Percentiles rank a stretch among this genome's conserved stretches.
Conservation (phyloP, 2,113 vertebrate species). For the Galemys pyrenaicus region DNA sequence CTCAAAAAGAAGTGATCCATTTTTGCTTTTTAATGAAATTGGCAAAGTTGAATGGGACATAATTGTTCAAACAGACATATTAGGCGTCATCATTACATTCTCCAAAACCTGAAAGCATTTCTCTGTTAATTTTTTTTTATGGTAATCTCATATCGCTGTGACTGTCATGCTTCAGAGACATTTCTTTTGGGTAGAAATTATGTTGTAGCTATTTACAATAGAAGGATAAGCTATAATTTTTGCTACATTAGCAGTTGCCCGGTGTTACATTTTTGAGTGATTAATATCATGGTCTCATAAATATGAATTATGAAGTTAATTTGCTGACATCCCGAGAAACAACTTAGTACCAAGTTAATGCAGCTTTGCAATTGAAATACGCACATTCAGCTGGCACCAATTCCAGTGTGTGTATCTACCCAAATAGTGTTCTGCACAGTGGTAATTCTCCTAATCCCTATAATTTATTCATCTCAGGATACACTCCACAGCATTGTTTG, state of each 20-base stretch:
- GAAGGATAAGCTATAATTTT: neutral
- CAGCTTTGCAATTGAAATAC: constrained; percentile 58
- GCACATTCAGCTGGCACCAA: neutral
- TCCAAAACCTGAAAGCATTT: neutral
- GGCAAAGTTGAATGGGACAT: neutral
- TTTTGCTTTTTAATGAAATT: neutral
- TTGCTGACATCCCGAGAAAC: constrained; percentile 20
- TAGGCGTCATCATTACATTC: neutral
- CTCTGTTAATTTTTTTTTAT: neutral
- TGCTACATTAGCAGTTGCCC: neutral
- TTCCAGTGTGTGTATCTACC: constrained; percentile 38
- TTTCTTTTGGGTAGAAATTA: neutral
- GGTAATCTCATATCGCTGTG: neutral
- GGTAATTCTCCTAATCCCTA: constrained; percentile 63
- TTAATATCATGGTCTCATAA: constrained; percentile 1
- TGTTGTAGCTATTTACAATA: neutral
- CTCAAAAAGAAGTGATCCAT: neutral
- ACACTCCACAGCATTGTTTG: constrained; percentile 58
- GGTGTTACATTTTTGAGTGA: neutral
- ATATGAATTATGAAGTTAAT: constrained; percentile 21
- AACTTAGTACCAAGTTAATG: constrained; percentile 7
- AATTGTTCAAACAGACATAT: neutral
- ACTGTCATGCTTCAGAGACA: neutral
- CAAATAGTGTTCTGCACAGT: constrained; percentile 52
- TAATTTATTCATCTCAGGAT: constrained; percentile 68